A percentile compares a stretch with the other conserved stretches of the same genome.
Conservation (phyloP, 2,888 invertebrate species). For the Suillia variegata region DNA sequence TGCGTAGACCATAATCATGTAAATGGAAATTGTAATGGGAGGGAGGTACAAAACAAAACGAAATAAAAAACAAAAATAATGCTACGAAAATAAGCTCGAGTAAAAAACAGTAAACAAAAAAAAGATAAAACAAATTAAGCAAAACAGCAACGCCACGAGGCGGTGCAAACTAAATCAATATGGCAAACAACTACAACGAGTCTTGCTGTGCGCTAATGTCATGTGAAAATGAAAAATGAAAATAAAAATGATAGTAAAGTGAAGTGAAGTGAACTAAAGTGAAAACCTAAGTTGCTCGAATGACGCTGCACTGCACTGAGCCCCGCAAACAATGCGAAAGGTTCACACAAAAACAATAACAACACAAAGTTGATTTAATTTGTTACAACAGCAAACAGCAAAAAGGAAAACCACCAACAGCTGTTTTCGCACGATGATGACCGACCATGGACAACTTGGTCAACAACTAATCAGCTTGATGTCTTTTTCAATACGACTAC, state of each 20-base stretch:
- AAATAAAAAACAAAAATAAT: conserved; percentile 12
- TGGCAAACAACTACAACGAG: no score
- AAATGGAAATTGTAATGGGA: no score
- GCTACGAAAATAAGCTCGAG: background rate
- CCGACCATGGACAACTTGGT: no score
- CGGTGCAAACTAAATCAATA: background rate
- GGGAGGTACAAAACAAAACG: background rate
- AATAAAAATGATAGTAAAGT: background rate
- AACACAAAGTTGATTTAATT: no score
- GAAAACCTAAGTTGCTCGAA: background rate
- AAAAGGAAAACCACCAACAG: no score
- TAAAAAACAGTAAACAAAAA: conserved; percentile 1
- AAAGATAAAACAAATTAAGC: background rate
- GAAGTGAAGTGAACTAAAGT: background rate
- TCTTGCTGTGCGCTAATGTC: background rate
- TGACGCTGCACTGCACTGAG: conserved; percentile 6
- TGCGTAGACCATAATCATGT: background rate
- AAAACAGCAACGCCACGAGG: background rate
- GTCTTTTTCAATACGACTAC: no score
- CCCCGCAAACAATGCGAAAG: no score
- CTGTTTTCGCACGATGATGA: no score
- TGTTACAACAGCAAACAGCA: no score
- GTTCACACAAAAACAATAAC: no score
- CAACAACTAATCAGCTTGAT: no score
- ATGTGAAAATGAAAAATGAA: background rate